Conservation (phyloP, 2,113 vertebrate species). For the Helogale parvula region DNA sequence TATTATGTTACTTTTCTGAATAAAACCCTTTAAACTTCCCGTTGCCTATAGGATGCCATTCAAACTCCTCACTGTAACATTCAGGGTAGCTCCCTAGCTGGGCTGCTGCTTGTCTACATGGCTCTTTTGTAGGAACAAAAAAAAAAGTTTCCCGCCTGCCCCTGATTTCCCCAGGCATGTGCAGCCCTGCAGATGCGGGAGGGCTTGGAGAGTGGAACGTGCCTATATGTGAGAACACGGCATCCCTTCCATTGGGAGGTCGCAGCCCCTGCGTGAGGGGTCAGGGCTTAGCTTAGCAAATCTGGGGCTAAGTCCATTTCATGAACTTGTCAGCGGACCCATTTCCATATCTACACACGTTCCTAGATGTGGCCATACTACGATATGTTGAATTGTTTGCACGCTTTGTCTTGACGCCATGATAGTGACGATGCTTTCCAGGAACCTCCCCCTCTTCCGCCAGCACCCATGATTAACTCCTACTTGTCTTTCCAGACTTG, state of each 20-base stretch:
- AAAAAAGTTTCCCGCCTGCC: not conserved
- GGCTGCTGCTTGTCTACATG: not conserved
- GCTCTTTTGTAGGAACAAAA: not conserved
- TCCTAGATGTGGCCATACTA: not conserved
- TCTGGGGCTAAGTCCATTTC: not conserved
- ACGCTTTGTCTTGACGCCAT: not conserved
- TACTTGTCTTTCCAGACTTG: not conserved
- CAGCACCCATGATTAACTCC: not conserved
- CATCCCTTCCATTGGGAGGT: not conserved
- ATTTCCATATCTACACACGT: fast-evolving
- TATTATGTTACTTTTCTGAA: not conserved
- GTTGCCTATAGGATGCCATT: not conserved
- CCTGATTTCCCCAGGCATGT: not conserved
- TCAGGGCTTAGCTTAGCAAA: not conserved
- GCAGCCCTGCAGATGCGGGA: not conserved
- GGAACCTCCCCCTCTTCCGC: not conserved
- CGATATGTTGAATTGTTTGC: not conserved
- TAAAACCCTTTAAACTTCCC: not conserved
- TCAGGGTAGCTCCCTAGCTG: not conserved
- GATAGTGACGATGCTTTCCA: not conserved
- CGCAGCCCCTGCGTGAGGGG: not conserved
- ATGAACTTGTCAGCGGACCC: not conserved
- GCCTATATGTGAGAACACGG: not conserved
- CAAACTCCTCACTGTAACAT: not conserved
- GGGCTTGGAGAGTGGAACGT: not conserved